Evolutionary conservation across 2,113 vertebrate species (phyloP), one percentile per base, ranked within the genome.

Genomic region (Grus americana): DNA sequence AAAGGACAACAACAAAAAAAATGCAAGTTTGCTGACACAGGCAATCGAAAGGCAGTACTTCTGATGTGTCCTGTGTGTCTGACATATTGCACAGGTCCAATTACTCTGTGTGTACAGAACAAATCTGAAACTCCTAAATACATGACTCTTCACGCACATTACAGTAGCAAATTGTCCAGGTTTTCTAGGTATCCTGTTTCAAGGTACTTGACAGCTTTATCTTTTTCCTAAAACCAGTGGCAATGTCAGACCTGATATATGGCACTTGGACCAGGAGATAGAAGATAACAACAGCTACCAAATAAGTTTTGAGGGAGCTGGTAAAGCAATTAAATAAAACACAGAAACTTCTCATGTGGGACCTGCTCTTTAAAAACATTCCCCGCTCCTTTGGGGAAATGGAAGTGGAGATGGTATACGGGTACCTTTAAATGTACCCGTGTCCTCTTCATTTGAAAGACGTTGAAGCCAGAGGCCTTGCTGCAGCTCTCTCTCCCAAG

Each of bases 351-450:
- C 57, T 94, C 89, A 73, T 10, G 82, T 97, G 97, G 97, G 95
- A 98, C 95, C 97, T 98, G 97, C 97, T 98, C 97, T 97, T 96
- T 81, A 52, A 67, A 44, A 14, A 86, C 27, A 65, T 86, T 91
- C 54, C 49, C 91, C 34, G 6, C 46, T 86, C 27, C 58, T 93
- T 2, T 0, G 91, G 95, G 91, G 92, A 79, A 62, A 50, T 47
- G 67, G 42, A 58, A 82, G 79, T 58, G 93, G 76, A 80, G 88
- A 84, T 71, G 71, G 86, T 65, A 82, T 50, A 27, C 0, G 97
- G 96, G 98, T 99, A 99, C 99, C 99, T 99, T 99, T 98, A 84
- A 97, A 97, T 97, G 98, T 98, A 99, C 99, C 98, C 97, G 97
- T 97, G 98, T 99, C 99, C 97, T 99, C 99, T 99, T 99, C 98